Evolutionary conservation across 1,140 invertebrate genomes (phyloP), one percentile per base, ranked within the genome.

Genomic region (Drosophila carrolli): DNA sequence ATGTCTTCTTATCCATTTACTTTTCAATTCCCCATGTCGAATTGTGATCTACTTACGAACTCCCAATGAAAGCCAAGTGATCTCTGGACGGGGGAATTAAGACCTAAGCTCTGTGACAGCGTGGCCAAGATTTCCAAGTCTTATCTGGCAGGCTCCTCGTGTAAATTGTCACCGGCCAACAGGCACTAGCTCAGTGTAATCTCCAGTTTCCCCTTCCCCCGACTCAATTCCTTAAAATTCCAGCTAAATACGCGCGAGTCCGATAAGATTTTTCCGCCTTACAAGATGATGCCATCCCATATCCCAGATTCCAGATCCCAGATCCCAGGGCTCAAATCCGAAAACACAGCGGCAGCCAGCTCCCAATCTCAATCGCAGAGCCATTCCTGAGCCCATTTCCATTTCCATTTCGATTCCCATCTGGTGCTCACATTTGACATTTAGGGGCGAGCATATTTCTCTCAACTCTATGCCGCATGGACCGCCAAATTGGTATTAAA

Each of bases 401-500:
- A 75, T 75, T 75, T 75, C 72, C 71, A 75, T 62, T 73, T 71
- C 65, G 53, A 70, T 73, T 73, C 70, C 56, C 70, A 73, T 79
- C 83, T 83, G 76, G 65, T 88, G 84, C 80, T 89, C 84, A 84
- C 84, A 84, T 88, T 89, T 88, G 84, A 88, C 84, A 88, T 88
- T 89, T 89, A 65, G 84, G 80, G 88, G 84, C 82, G 63, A 74
- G 84, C 83, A 88, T 88, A 88, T 89, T 81, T 88, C 67, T 83
- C 75, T 79, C 84, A 83, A 86, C 55, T 88, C 83, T 79, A 88
- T 89, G 83, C 83, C 71, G 86, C 66, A 58, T 48, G 60, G 58
- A 62, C 78, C 67, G 76, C 80, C 78, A 78, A 88, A 91, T 83
- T 91, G 88, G 82, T 88, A 91, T 91, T 91, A 91, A 91, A 91